Evolutionary conservation across 2,797 vertebrate genomes (phyloP).

Genomic region (Emydoidea blandingii): DNA sequence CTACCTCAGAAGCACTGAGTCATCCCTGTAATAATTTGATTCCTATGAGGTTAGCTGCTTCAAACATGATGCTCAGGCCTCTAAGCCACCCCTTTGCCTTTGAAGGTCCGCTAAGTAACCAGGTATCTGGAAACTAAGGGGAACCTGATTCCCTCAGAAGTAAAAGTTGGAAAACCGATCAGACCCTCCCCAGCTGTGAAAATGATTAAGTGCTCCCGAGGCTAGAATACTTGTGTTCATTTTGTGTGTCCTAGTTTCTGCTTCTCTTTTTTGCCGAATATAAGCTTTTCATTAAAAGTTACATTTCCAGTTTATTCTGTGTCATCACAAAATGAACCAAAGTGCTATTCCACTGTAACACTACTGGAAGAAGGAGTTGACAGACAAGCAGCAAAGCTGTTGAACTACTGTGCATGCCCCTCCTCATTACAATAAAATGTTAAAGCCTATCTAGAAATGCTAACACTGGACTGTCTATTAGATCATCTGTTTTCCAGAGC

Average conservation of each 20-base stretch:
- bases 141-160: background rate
- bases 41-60: background rate
- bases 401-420: background rate
- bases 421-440: conserved; percentile 10
- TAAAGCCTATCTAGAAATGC: background rate
- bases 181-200: background rate
- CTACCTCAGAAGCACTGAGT: background rate
- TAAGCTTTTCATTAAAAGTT: background rate
- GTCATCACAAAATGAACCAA: background rate
- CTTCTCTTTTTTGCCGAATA: background rate
- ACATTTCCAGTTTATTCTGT: background rate
- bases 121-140: background rate
- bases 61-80: background rate
- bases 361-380: background rate
- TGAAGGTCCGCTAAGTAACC: background rate
- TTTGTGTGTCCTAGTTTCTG: conserved; percentile 1
- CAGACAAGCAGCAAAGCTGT: background rate
- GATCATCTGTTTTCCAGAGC: background rate
- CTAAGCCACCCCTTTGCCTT: background rate
- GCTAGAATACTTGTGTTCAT: background rate
- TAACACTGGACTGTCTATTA: conserved; percentile 17
- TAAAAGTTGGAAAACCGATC: background rate
- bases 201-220: background rate
- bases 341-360: background rate
- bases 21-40: conserved; percentile 21